Conservation (phyloP, 2,797 vertebrate species). For the Sus cebifrons region DNA sequence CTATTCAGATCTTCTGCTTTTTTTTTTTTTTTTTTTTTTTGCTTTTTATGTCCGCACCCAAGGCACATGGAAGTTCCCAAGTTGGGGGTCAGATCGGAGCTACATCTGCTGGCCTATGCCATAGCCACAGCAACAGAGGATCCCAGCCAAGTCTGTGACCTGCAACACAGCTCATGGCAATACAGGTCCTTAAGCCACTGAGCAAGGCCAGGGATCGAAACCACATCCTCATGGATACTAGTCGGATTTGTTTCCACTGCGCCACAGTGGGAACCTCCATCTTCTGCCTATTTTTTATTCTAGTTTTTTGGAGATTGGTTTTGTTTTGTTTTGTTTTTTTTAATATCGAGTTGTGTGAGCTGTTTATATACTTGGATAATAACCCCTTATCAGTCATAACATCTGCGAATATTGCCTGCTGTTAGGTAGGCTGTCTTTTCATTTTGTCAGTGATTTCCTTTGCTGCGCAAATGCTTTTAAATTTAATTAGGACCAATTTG, state of each 20-base stretch:
- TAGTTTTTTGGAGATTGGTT: neutral
- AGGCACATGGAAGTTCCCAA: too few relatives aligned
- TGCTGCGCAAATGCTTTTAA: neutral
- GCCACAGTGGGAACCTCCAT: too few relatives aligned
- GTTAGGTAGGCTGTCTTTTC: neutral
- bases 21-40: neutral
- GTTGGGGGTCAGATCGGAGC: too few relatives aligned
- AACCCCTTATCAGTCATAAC: neutral
- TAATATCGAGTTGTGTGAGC: neutral
- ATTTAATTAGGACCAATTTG: neutral
- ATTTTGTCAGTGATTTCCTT: neutral
- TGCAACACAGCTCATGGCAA: too few relatives aligned
- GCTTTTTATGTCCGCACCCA: too few relatives aligned
- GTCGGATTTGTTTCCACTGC: too few relatives aligned
- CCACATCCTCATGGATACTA: too few relatives aligned
- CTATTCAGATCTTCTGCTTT: neutral
- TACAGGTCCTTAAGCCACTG: too few relatives aligned
- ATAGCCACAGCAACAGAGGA: too few relatives aligned
- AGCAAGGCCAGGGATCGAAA: too few relatives aligned
- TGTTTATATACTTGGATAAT: neutral
- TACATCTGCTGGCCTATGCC: too few relatives aligned
- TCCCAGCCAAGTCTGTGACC: too few relatives aligned
- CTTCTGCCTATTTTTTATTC: neutral
- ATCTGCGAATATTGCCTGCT: neutral
- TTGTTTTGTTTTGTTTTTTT: neutral